Conservation (phyloP, 1,140 invertebrate genomes). For the Camponotus vicinus region DNA sequence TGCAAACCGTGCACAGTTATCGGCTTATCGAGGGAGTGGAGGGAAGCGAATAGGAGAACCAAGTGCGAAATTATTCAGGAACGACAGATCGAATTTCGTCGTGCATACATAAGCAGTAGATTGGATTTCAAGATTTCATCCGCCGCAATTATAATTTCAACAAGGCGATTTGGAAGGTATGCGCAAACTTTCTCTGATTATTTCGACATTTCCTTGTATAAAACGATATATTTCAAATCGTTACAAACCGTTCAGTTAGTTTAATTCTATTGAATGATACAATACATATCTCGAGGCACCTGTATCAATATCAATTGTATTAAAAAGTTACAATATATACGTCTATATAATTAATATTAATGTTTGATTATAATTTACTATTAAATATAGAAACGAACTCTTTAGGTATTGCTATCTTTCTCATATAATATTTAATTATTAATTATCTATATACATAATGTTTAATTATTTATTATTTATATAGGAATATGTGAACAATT, state of each 20-base stretch:
- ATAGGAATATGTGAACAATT: neutral
- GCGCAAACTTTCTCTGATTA: neutral
- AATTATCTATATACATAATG: no score
- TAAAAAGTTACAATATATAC: neutral
- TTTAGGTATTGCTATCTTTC: neutral
- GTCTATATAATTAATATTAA: neutral
- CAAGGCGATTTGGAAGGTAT: neutral
- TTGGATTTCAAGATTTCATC: constrained; percentile 57
- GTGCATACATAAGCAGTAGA: constrained; percentile 51
- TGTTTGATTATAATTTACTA: neutral
- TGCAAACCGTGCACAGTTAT: constrained; percentile 69
- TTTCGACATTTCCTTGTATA: neutral
- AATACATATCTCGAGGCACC: neutral
- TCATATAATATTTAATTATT: constrained; percentile 1
- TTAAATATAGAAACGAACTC: neutral
- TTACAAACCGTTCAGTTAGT: neutral
- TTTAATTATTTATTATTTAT: no score
- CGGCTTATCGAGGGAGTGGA: constrained; percentile 66
- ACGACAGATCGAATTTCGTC: constrained; percentile 66
- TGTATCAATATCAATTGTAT: neutral
- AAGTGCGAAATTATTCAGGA: constrained; percentile 67
- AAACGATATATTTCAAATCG: neutral
- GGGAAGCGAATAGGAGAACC: constrained; percentile 34
- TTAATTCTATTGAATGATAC: neutral
- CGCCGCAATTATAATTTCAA: constrained; percentile 48